phyloP scores from a whole-genome alignment of 2,797 vertebrate genomes.

The Potorous gilbertii region DNA sequence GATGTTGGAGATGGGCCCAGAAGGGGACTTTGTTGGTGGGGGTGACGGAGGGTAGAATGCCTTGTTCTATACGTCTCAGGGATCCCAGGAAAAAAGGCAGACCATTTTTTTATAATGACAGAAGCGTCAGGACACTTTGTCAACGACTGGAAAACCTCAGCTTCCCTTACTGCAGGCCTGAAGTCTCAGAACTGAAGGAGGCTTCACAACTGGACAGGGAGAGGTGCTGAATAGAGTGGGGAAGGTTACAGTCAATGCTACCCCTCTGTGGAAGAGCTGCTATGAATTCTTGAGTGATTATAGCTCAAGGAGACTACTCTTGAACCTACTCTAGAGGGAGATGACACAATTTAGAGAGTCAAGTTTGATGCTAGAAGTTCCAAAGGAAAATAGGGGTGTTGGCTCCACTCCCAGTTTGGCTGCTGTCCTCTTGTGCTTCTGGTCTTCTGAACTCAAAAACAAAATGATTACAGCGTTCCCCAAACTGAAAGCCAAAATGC shows the following conservation, averaged over 20 bases:
- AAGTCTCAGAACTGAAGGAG: slow-evolving; percentile 11
- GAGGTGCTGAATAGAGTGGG: not conserved
- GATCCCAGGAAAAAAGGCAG: not conserved
- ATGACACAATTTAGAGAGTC: slow-evolving; percentile 16
- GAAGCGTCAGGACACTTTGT: not conserved
- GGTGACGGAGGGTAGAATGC: not conserved
- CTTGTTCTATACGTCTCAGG: not conserved
- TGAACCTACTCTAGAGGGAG: slow-evolving; percentile 52
- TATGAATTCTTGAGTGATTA: slow-evolving; percentile 67
- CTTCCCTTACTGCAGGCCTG: not conserved
- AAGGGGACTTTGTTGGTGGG: not conserved
- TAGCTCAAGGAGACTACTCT: slow-evolving; percentile 48
- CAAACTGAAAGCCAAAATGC: slow-evolving; percentile 69
- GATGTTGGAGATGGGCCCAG: not conserved
- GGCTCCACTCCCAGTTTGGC: slow-evolving; percentile 34
- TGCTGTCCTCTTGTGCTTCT: slow-evolving; percentile 60
- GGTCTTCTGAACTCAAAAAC: slow-evolving; percentile 73
- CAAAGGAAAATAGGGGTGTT: slow-evolving; percentile 31
- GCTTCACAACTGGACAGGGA: slow-evolving; percentile 3
- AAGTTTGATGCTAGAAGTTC: slow-evolving; percentile 28
- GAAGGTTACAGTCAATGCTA: not conserved
- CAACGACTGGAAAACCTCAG: not conserved
- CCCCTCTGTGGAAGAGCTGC: slow-evolving; percentile 1
- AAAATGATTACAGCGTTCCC: slow-evolving; percentile 72
- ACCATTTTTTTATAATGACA: not conserved